Evolutionary conservation across 2,113 vertebrate genomes (phyloP), one percentile per base, ranked within the genome.

Genomic region (Phaetusa simplex): DNA sequence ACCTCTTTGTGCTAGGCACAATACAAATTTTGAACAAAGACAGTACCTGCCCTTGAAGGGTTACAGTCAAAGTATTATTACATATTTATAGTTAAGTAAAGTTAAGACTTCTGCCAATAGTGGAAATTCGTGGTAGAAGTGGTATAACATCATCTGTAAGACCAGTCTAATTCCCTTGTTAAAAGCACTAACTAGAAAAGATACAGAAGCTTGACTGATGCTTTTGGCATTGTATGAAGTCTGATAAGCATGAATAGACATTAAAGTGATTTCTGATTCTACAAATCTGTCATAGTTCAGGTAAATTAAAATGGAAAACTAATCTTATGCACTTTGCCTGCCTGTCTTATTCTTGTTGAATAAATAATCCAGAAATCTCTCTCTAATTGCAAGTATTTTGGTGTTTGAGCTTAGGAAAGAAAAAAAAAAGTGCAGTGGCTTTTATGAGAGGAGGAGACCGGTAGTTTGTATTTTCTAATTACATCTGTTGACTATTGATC

Each of bases 381-480:
- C 42, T 85, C 59, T 84, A 71, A 84, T 52, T 94, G 30, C 38
- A 65, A 67, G 21, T 72, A 43, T 89, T 82, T 84, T 95, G 49
- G 18, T 67, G n/a, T 87, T 84, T 94, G 45, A 87, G 40, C 58
- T 58, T 87, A 72, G 77, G 66, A 71, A 55, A 67, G 17, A 49
- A 40, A 40, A 56, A 72, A 23, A 24, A 1, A 53, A n/a, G 18
- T 82, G 24, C 47, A 86, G 17, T 86, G 72, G 21, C 73, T 87
- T 92, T 90, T 72, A 45, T 88, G 83, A 84, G 72, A 71, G 58
- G n/a, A 92, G 40, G 45, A 92, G 70, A 32, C 58, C 62, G 56
- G 52, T 85, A 89, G 87, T 93, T 87, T 94, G 49, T 97, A 40
- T 79, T 85, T 90, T 97, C 88, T 76, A 88, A 85, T 97, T 91